Conservation (phyloP, 2,113 vertebrate species). For the Pelecanus crispus region DNA sequence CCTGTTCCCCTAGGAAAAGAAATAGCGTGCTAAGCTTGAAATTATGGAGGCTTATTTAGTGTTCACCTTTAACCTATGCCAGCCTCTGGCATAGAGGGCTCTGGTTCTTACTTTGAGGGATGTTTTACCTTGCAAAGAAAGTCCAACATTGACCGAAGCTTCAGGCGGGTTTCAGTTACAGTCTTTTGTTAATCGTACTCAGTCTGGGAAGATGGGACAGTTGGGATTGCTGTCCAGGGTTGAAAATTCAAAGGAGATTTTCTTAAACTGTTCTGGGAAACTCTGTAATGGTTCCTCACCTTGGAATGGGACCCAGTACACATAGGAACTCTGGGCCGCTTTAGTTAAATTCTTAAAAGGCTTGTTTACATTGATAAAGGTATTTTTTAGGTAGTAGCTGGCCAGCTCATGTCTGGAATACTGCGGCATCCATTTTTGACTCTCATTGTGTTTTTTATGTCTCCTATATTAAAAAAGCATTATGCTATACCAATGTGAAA, state of each 20-base stretch:
- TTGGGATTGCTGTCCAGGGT: neutral
- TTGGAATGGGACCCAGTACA: neutral
- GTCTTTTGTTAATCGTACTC: accelerated
- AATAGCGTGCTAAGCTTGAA: neutral
- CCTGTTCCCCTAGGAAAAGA: neutral
- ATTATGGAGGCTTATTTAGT: neutral
- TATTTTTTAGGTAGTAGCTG: neutral
- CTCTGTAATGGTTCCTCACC: neutral
- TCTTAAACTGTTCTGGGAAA: neutral
- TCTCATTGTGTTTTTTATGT: neutral
- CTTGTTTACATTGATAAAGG: neutral
- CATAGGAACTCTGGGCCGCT: neutral
- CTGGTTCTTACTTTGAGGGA: neutral
- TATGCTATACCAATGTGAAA: neutral
- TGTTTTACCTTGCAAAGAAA: neutral
- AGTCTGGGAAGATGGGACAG: neutral
- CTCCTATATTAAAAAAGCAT: neutral
- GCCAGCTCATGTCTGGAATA: neutral
- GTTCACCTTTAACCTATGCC: neutral
- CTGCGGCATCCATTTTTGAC: neutral
- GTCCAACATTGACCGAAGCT: neutral
- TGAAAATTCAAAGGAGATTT: neutral
- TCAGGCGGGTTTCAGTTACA: neutral
- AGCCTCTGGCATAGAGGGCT: neutral
- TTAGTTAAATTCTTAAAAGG: neutral